A percentile compares a stretch with the other conserved stretches of the same genome.
Evolutionary conservation across 2,113 vertebrate genomes (phyloP).

Genomic region (Megaceryle torquata): DNA sequence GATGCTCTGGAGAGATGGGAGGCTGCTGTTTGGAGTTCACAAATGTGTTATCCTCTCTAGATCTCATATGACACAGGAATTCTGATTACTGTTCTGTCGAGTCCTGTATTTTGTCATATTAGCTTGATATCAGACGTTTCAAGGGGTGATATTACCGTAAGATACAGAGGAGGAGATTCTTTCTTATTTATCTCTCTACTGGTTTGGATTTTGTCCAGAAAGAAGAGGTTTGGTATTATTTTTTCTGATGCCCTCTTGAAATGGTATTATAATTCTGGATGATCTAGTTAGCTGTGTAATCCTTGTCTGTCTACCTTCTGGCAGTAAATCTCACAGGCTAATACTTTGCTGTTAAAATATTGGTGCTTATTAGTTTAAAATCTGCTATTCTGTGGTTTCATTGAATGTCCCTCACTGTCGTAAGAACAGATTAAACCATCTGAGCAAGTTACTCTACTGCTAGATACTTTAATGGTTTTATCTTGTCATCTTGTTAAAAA

Average conservation of each 20-base stretch:
- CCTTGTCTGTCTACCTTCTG: background rate
- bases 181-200: background rate
- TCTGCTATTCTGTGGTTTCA: background rate
- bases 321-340: background rate
- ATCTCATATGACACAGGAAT: background rate
- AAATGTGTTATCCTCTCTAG: background rate
- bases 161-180: background rate
- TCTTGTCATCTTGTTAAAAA: background rate
- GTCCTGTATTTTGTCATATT: constrained; percentile 23
- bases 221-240: background rate
- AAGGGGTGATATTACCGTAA: background rate
- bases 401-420: background rate
- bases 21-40: background rate
- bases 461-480: background rate
- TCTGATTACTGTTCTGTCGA: constrained; percentile 24
- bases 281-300: background rate
- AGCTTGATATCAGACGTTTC: background rate
- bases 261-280: background rate
- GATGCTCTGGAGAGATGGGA: constrained; percentile 24
- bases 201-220: background rate
- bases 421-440: background rate
- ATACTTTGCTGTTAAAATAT: background rate
- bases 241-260: background rate
- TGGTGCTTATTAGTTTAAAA: background rate
- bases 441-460: background rate